Conservation (phyloP, 2,888 invertebrate species). For the Exephanes ischioxanthus region DNA sequence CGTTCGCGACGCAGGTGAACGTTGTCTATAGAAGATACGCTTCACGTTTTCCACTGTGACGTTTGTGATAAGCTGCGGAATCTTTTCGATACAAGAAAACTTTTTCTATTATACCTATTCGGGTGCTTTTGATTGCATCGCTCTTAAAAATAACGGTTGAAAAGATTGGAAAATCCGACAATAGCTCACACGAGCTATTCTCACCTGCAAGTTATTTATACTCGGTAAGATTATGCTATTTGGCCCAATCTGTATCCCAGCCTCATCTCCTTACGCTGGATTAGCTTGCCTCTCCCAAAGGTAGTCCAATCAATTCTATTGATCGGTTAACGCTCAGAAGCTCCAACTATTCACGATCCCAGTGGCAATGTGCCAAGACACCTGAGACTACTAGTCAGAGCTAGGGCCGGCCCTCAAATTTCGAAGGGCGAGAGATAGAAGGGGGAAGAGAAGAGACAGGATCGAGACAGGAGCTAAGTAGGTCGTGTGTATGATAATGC, state of each 20-base stretch:
- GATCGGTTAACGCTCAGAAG: constrained; percentile 51
- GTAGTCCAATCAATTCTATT: constrained; percentile 61
- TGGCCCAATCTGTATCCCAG: neutral
- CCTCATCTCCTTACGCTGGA: constrained; percentile 21
- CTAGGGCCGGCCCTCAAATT: constrained; percentile 73
- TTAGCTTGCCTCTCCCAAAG: constrained; percentile 10
- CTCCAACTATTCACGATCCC: constrained; percentile 61
- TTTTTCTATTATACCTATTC: neutral
- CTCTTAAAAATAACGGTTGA: neutral
- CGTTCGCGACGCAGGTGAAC: constrained; percentile 31
- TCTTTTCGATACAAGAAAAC: neutral
- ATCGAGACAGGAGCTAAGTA: constrained; percentile 78
- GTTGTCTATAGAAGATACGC: constrained; percentile 40
- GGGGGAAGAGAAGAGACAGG: constrained; percentile 36
- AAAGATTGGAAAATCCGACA: neutral
- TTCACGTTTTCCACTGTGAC: constrained; percentile 39
- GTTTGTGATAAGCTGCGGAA: neutral
- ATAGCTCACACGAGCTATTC: neutral
- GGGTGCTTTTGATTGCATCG: neutral
- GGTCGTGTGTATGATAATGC: constrained; percentile 85
- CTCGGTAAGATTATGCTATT: neutral
- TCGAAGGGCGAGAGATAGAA: constrained; percentile 67
- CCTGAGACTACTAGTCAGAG: constrained; percentile 73
- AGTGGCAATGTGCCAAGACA: constrained; percentile 71
- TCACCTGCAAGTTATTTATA: neutral